A percentile compares a stretch with the other conserved stretches of the same genome.
phyloP scores from a whole-genome alignment of 2,888 invertebrate species.

The Drosophila affinis region DNA sequence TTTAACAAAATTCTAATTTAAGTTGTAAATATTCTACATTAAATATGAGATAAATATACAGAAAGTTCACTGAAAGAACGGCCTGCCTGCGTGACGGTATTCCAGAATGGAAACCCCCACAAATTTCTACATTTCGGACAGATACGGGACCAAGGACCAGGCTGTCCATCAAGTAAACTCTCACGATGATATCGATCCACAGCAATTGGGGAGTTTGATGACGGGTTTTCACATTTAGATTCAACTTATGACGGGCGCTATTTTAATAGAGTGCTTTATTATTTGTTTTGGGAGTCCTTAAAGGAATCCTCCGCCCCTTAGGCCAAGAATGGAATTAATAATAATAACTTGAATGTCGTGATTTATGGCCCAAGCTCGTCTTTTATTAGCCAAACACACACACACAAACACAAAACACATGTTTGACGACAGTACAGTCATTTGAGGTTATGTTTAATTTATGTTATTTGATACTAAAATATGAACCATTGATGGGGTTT shows the following conservation, averaged over 20 bases:
- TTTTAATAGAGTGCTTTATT: neutral
- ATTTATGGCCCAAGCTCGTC: slow-evolving; percentile 14
- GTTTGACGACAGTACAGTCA: slow-evolving; percentile 27
- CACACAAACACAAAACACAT: slow-evolving; percentile 16
- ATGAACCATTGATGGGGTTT: slow-evolving; percentile 36
- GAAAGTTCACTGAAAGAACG: neutral
- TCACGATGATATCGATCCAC: neutral
- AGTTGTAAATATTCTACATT: slow-evolving; percentile 2
- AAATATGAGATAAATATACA: neutral
- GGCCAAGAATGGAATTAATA: slow-evolving; percentile 23
- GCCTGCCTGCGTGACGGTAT: neutral
- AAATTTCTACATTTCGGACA: neutral
- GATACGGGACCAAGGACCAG: neutral
- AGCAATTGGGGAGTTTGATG: neutral
- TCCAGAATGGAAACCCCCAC: neutral
- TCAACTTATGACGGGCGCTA: neutral
- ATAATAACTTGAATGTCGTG: slow-evolving; percentile 15
- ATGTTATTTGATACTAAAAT: slow-evolving; percentile 21
- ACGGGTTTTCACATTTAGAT: neutral
- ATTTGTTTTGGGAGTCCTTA: neutral
- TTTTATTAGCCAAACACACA: slow-evolving; percentile 33
- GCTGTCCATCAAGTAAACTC: neutral
- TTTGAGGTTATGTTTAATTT: slow-evolving; percentile 39
- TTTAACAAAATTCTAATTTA: slow-evolving; percentile 2
- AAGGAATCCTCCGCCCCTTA: neutral